These are phyloP conservation scores for Microctenopoma stevenorrisi DNA, from an alignment of 2,797 vertebrate species.

Conservation along the genomic window DNA sequence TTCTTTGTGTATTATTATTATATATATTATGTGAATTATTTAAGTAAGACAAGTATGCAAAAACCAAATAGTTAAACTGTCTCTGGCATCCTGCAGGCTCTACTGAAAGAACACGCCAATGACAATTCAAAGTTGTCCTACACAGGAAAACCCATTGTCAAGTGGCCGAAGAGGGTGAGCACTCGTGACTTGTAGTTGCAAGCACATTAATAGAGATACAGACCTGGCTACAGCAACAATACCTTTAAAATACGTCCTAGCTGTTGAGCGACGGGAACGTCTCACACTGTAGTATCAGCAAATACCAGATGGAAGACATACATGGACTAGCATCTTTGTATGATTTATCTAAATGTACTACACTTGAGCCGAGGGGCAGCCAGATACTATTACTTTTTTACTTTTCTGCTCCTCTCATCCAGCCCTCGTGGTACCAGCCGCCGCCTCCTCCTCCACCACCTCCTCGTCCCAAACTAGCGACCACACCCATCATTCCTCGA, in stretches of 20 bases:
- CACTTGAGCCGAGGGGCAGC: too few relatives aligned
- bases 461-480: constrained; percentile 77
- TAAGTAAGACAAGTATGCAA: too few relatives aligned
- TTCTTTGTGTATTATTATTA: neutral
- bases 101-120: constrained; percentile 92
- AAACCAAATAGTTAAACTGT: too few relatives aligned
- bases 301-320: neutral
- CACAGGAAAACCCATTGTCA: constrained; percentile 92
- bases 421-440: constrained; percentile 85
- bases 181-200: neutral
- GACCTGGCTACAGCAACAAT: neutral
- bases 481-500: constrained; percentile 59
- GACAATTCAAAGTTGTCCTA: constrained; percentile 93
- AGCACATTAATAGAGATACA: neutral
- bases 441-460: constrained; percentile 67
- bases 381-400: neutral
- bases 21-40: too few relatives aligned
- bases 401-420: neutral
- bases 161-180: constrained; percentile 94
- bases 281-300: neutral
- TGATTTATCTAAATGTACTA: too few relatives aligned
- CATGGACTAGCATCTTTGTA: too few relatives aligned
- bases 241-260: too few relatives aligned
- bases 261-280: neutral
- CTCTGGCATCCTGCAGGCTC: constrained; percentile 78